phyloP scores from a whole-genome alignment of 2,888 invertebrate species.

The Ramazzottius varieornatus region DNA sequence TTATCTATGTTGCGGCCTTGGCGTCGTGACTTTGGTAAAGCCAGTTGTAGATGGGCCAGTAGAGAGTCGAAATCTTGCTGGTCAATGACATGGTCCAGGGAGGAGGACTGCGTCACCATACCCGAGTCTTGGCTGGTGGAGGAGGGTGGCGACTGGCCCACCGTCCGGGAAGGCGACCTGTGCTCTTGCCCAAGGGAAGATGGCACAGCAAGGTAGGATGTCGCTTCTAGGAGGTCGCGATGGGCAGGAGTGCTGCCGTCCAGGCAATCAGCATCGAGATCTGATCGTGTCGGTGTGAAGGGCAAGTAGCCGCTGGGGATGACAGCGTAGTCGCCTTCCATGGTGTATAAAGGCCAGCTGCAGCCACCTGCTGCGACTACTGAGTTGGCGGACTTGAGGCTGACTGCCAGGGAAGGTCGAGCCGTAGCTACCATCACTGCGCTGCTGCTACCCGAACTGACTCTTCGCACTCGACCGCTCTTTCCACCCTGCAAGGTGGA shows the following conservation, averaged over 20 bases:
- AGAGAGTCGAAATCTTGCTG: too few relatives aligned
- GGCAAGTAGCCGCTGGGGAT: neutral
- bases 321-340: neutral
- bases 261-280: conserved; percentile 11
- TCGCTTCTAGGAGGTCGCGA: neutral
- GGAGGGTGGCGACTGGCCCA: too few relatives aligned
- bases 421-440: neutral
- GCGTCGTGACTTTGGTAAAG: too few relatives aligned
- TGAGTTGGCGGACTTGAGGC: neutral
- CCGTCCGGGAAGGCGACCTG: neutral
- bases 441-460: neutral
- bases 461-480: too few relatives aligned
- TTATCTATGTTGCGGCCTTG: neutral
- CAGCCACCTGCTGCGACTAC: too few relatives aligned
- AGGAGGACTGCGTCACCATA: too few relatives aligned
- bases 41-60: too few relatives aligned
- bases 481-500: too few relatives aligned
- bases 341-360: neutral
- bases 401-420: neutral
- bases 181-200: neutral
- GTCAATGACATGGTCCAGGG: neutral
- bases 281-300: neutral
- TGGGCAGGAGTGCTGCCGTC: neutral
- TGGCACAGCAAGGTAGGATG: neutral
- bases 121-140: too few relatives aligned